Conservation (phyloP, 2,797 vertebrate genomes). For the Rhinogobio ventralis region DNA sequence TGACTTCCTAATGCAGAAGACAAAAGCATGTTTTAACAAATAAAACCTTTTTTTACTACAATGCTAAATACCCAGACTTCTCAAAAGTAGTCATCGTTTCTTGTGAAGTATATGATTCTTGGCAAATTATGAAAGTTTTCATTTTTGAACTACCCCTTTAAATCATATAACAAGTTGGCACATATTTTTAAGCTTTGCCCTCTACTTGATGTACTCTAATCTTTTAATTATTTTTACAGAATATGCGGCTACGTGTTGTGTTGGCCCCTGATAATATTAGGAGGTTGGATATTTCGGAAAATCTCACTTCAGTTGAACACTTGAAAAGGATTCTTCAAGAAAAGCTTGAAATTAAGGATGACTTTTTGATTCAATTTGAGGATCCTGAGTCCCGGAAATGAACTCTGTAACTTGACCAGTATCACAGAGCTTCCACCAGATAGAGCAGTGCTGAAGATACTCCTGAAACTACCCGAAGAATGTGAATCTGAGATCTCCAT, state of each 20-base stretch:
- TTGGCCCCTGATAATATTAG: conserved; percentile 28
- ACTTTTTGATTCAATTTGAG: conserved; percentile 15
- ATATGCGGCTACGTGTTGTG: conserved; percentile 25
- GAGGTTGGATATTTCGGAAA: conserved; percentile 22
- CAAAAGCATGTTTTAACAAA: background rate
- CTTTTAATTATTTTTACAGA: conserved; percentile 18
- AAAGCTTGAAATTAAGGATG: conserved; percentile 1
- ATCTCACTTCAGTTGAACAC: conserved; percentile 3
- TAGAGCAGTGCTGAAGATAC: conserved; percentile 27
- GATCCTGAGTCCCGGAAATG: conserved; percentile 22
- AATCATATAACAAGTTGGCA: background rate
- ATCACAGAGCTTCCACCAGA: conserved; percentile 29
- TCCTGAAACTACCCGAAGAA: background rate
- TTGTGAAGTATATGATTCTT: background rate
- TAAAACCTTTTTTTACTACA: too few species aligned
- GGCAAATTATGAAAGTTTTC: conserved; percentile 3
- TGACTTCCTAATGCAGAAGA: background rate
- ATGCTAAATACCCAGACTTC: too few species aligned
- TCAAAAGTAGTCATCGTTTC: too few species aligned
- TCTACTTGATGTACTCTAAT: background rate
- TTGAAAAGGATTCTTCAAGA: conserved; percentile 25
- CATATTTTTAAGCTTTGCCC: background rate
- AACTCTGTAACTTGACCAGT: conserved; percentile 27
- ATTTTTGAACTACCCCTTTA: background rate
- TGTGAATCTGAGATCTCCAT: background rate